Base-by-base conservation (phyloP, 92 coral and sea anemone species). In the Palythoa grandis region DNA sequence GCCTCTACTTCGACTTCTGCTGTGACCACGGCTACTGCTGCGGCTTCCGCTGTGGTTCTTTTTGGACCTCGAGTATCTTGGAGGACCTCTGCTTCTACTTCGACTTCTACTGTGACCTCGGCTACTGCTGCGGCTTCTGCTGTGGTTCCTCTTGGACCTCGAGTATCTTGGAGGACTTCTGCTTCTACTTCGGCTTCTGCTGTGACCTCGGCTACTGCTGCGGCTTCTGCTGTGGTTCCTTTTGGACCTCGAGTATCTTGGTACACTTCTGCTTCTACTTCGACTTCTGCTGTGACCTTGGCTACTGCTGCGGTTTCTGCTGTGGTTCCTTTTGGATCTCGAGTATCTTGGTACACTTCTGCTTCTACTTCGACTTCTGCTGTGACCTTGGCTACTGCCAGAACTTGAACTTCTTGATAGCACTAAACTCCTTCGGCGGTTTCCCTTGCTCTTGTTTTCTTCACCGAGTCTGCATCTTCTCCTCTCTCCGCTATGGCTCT, bases 341-440 rank as follows among this genome's bases (percentile, higher is more conserved):
- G 35, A 0, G 35, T 29, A 29, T 29, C 35, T 29, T 29, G 35
- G 35, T 0, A 1, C 1, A 29, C 35, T 40, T 39, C n/a, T 11
- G 38, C 82, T 63, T 4, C 40, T 54, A 25, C 82, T 65, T 5
- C 43, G 8, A 60, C 85, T 80, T 20, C 72, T 48, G 20, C 75
- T 22, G 4, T 43, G 38, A 48, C 82, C 40, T 5, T 20, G 8
- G 63, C 85, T 80, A n/a, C 72, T 66, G 39, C 75, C 13, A 1
- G 43, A n/a, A 48, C 85, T 80, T 67, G 74, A 48, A 48, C 73
- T 66, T 19, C 74, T 19, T 10, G 83, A 10, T 23, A 11, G 35
- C 10, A 71, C 9, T 6, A 23, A 14, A 14, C 83, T 66, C 65
- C 85, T 22, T 65, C 61, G 38, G 15, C 17, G 70, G 1, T n/a